phyloP scores from a whole-genome alignment of 2,888 invertebrate species.

The Zootermopsis nevadensis region DNA sequence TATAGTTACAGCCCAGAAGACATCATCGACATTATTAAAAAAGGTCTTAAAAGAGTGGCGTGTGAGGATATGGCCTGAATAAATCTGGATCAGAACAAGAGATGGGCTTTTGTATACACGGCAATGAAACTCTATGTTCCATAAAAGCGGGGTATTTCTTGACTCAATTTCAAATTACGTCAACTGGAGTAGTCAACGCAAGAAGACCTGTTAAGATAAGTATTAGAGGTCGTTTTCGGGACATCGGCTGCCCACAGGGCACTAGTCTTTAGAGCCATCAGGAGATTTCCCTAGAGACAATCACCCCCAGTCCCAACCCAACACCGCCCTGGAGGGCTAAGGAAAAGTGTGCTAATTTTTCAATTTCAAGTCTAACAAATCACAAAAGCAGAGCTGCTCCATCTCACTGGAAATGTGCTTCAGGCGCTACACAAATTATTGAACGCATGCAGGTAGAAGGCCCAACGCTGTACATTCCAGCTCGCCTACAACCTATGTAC shows the following conservation, averaged over 20 bases:
- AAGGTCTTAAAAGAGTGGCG: no score
- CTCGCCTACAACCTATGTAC: no score
- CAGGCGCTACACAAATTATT: background rate
- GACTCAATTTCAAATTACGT: no score
- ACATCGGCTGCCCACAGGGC: background rate
- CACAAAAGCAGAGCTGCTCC: background rate
- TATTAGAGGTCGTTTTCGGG: background rate
- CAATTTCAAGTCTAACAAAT: slow-evolving; percentile 26
- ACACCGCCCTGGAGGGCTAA: background rate
- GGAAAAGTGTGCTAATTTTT: slow-evolving; percentile 25
- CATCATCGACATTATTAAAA: no score
- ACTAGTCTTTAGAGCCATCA: background rate
- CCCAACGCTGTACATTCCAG: no score
- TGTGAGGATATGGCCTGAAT: no score
- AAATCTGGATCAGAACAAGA: no score
- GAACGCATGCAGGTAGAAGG: background rate
- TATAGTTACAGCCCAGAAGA: no score
- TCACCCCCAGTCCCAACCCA: background rate
- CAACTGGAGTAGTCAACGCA: no score
- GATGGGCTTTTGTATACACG: no score
- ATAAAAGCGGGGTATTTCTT: no score
- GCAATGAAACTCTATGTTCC: no score
- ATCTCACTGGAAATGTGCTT: background rate
- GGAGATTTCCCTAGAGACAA: slow-evolving; percentile 26
- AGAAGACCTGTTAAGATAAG: background rate